Conservation (phyloP, 2,797 vertebrate species). For the Lepilemur septentrionalis region DNA sequence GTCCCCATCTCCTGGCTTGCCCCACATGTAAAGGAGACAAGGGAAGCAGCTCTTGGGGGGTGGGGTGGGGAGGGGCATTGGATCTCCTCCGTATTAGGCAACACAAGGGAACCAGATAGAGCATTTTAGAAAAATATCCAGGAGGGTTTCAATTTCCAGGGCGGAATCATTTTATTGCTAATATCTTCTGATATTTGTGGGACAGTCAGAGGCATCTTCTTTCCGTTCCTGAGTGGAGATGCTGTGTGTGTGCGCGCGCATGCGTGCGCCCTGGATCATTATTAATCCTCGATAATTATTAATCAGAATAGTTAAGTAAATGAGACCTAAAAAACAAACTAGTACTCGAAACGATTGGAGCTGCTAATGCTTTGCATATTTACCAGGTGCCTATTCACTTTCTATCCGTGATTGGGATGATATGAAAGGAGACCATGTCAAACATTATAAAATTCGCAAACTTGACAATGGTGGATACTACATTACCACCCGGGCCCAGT, state of each 20-base stretch:
- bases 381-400: constrained; percentile 96
- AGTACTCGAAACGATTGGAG: neutral
- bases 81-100: accelerated
- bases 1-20: neutral
- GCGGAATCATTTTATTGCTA: constrained; percentile 13
- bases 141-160: neutral
- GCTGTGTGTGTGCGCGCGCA: neutral
- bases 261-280: neutral
- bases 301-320: neutral
- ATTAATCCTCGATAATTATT: neutral
- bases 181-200: neutral
- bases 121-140: neutral
- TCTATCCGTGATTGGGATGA: constrained; percentile 99
- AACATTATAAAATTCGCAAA: constrained; percentile 99
- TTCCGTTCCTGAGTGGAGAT: neutral
- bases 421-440: constrained; percentile 97
- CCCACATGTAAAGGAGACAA: accelerated
- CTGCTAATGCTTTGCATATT: constrained; percentile 24
- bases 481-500: constrained; percentile 98
- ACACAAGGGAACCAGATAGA: neutral
- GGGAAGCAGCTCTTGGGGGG: neutral
- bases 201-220: neutral
- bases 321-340: neutral
- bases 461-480: constrained; percentile 99
- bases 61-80: neutral